Evolutionary conservation across 1,140 invertebrate species (phyloP).

Genomic region (Zaprionus taronus): DNA sequence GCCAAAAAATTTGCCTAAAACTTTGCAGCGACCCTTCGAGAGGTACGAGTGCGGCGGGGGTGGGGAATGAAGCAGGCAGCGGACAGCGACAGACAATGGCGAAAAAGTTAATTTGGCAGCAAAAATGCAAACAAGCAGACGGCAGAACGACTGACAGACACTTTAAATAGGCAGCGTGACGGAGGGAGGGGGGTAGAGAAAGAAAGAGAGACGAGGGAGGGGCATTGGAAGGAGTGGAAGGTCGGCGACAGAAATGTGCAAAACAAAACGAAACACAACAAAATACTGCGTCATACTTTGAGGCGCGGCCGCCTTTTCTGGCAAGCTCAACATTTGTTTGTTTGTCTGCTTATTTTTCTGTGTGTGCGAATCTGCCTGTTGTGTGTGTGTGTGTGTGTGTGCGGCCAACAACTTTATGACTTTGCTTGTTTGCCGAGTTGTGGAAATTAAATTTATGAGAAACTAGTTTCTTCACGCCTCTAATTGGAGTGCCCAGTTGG

Average conservation of each 20-base stretch:
- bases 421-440: conserved; percentile 77
- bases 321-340: conserved; percentile 51
- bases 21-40: conserved; percentile 37
- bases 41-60: neutral
- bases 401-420: conserved; percentile 70
- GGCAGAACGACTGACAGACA: conserved; percentile 50
- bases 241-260: conserved; percentile 21
- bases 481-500: conserved; percentile 64
- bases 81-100: conserved; percentile 59
- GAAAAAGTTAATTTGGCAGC: conserved; percentile 81
- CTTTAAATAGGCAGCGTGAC: conserved; percentile 56
- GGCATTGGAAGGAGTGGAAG: neutral
- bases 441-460: conserved; percentile 79
- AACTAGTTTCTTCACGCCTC: conserved; percentile 71
- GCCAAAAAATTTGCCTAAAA: conserved; percentile 80
- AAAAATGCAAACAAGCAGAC: conserved; percentile 77
- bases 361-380: neutral
- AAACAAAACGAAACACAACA: conserved; percentile 59
- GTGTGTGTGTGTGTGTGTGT: conserved; percentile 50
- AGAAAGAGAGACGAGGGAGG: neutral
- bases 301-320: conserved; percentile 50
- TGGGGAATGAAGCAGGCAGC: neutral
- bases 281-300: conserved; percentile 73
- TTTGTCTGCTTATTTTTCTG: conserved; percentile 38
- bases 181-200: neutral